Evolutionary conservation across 2,113 vertebrate genomes (phyloP).

Genomic region (Lates calcarifer): DNA sequence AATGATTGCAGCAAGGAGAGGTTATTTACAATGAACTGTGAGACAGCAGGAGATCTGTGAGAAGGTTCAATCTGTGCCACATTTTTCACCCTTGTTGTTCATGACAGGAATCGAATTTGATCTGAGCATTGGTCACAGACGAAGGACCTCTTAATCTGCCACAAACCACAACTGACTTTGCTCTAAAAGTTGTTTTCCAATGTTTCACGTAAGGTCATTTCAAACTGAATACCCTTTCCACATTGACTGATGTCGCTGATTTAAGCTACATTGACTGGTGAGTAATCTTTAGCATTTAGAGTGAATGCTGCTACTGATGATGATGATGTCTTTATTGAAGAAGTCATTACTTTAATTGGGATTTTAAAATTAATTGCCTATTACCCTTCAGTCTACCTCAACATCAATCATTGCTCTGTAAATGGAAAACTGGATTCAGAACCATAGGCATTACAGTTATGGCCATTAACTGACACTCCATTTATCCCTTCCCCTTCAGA

Average conservation of each 20-base stretch:
- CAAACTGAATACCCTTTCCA: background rate
- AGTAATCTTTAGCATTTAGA: background rate
- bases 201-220: background rate
- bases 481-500: background rate
- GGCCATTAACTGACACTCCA: background rate
- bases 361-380: constrained; percentile 6
- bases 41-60: constrained; percentile 18
- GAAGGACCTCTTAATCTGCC: background rate
- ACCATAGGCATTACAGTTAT: background rate
- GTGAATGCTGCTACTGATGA: background rate
- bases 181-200: background rate
- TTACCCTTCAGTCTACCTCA: constrained; percentile 10
- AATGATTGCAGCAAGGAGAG: constrained; percentile 20
- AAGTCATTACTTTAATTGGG: constrained; percentile 14
- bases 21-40: background rate
- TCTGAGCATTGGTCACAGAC: background rate
- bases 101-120: background rate
- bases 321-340: constrained; percentile 11
- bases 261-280: background rate
- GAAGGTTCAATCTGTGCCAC: constrained; percentile 5
- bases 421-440: constrained; percentile 7
- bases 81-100: constrained; percentile 28
- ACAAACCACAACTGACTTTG: background rate
- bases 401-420: constrained; percentile 6
- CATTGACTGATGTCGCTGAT: background rate